Base-by-base conservation (phyloP, 2,888 invertebrate genomes). In the Tipula vernalis region DNA sequence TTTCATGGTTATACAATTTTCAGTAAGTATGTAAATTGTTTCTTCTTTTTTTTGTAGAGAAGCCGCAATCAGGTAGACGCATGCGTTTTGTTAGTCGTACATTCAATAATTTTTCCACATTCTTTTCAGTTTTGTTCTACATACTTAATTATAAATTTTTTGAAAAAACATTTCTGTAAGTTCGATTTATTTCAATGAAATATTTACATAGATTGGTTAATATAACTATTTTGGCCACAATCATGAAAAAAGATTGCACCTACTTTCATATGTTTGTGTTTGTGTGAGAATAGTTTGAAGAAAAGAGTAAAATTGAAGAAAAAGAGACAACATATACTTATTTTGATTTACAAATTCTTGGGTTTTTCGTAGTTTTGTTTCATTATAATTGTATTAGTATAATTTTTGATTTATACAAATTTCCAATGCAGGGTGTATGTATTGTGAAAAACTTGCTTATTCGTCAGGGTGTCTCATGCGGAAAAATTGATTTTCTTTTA, bases 21-120 rank as follows among this genome's bases (percentile, higher is more conserved):
- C 28, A 28, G 28, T 28, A 83, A 3, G 0, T 83, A 83, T 71
- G 5, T 83, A 83, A 36, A 13, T 36, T n/a, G n/a, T n/a, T n/a
- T n/a, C n/a, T 51, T 51, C n/a, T 0, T n/a, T 51, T 51, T 51
- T 83, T 83, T 83, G 36, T 12, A 83, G 83, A 83, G 83, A 83
- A 83, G 83, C 83, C 83, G 83, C 83, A 83, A 83, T 83, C 83
- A 36, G 83, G 83, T 83, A 83, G 83, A 83, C 83, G 83, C 83
- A 83, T 83, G 83, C 83, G 83, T 83, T 36, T 83, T 83, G 28
- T 28, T 28, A 28, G 28, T 83, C 51, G 3, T 51, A n/a, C n/a
- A 51, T 51, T 15, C 6, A 51, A n/a, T 4, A 51, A 51, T 51
- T 13, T n/a, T 51, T 13, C 28, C 51, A 51, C 51, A 51, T n/a